A percentile compares a stretch with the other conserved stretches of the same genome.
phyloP scores from a whole-genome alignment of 2,113 vertebrate species.

The Saguinus midas region DNA sequence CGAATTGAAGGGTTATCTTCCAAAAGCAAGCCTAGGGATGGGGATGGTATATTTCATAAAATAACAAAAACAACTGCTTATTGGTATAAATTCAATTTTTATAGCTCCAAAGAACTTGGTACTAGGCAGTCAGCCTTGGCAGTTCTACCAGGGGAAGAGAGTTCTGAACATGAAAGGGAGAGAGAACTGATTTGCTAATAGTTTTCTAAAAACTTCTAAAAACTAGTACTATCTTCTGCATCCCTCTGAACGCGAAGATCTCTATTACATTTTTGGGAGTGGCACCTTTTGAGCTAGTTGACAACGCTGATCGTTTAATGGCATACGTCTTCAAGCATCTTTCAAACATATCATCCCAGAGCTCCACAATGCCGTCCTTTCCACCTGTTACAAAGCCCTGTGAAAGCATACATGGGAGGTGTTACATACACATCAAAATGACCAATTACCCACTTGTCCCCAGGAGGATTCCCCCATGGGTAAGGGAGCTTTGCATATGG shows the following conservation, averaged over 20 bases:
- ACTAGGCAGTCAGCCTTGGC: not conserved
- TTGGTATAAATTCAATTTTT: not conserved
- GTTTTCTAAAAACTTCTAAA: not conserved
- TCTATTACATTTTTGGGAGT: not conserved
- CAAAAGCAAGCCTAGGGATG: constrained; percentile 90
- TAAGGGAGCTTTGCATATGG: not conserved
- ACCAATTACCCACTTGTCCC: not conserved
- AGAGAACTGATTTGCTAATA: not conserved
- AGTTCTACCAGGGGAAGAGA: not conserved
- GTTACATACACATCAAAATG: not conserved
- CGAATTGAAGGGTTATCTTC: constrained; percentile 98
- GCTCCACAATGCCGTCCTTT: constrained; percentile 96
- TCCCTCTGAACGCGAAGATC: not conserved
- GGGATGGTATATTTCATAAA: not conserved
- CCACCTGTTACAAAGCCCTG: constrained; percentile 98
- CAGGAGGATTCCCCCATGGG: not conserved
- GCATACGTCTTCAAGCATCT: constrained; percentile 97
- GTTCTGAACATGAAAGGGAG: not conserved
- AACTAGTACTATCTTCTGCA: not conserved
- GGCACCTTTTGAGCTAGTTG: constrained; percentile 96
- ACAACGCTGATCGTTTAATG: constrained; percentile 94
- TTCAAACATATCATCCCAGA: constrained; percentile 99
- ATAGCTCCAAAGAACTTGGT: constrained; percentile 20
- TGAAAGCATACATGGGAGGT: constrained; percentile 29
- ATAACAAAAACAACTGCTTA: not conserved